Evolutionary conservation across 2,888 invertebrate species (phyloP), one percentile per base, ranked within the genome.

Genomic region (Celastrina argiolus): DNA sequence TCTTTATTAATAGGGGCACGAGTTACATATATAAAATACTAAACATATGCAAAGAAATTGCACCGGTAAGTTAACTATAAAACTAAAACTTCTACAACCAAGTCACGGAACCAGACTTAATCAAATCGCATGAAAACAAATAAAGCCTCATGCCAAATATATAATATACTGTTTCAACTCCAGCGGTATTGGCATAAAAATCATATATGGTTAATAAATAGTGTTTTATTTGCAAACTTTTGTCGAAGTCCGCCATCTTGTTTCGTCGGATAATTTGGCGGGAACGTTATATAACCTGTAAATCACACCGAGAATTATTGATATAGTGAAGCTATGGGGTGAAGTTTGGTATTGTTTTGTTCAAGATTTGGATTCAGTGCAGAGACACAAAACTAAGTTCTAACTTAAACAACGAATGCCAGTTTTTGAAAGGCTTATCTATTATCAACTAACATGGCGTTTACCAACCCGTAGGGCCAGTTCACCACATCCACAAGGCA

Each of bases 201-300:
- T 72, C 71, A 67, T 69, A 64, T 69, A 68, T 68, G 63, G 66
- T 68, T 67, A 67, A 72, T 72, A 72, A 72, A 72, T 72, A 69
- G 56, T 51, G 64, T 69, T 72, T 71, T 71, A 72, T 72, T 72
- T 71, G 67, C 69, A 71, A 71, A 72, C 67, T 72, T 72, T 71
- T 64, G 66, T 51, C 68, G 65, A 71, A 70, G 72, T 70, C 69
- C 66, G 69, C 73, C 39, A 71, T 67, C 70, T 72, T 65, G 64
- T 65, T 22, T 22, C 31, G 31, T 31, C 66, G 69, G 71, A 70
- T 74, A 74, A 73, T 79, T 78, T 78, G 74, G 75, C 73, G 73
- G 69, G 68, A 69, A 68, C 74, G 77, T 78, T 78, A 77, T 79
- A 70, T 71, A 51, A 51, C 51, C 51, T 68, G 70, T 73, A 70